These are phyloP conservation scores for Eptatretus burgeri DNA, from an alignment of 2,113 vertebrate species.

Conservation along the genomic window DNA sequence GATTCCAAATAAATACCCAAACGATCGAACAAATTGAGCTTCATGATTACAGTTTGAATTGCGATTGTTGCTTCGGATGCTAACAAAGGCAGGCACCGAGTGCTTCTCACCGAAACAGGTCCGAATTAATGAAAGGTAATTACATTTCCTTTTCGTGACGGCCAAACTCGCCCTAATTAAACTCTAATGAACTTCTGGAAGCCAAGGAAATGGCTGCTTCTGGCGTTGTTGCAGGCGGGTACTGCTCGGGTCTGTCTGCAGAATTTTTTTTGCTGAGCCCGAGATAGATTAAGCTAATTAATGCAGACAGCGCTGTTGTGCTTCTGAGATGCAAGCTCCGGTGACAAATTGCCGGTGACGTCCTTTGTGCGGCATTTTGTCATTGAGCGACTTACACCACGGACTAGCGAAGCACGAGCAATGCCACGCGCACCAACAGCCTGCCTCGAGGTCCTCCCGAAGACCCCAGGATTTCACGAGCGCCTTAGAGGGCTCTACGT, in stretches of 20 bases:
- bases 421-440: background rate
- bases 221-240: background rate
- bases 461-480: no score
- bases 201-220: background rate
- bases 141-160: background rate
- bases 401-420: background rate
- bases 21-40: no score
- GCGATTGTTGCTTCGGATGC: no score
- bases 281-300: slow-evolving; percentile 3
- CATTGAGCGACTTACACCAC: background rate
- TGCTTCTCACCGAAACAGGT: background rate
- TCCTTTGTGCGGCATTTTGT: background rate
- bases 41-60: no score
- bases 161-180: background rate
- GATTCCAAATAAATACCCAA: no score
- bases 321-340: background rate
- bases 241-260: background rate
- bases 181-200: background rate
- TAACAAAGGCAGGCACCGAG: background rate
- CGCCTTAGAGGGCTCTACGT: no score
- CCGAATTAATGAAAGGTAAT: background rate
- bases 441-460: no score
- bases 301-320: background rate
- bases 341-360: background rate
- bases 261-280: background rate